A percentile compares a stretch with the other conserved stretches of the same genome.
These are phyloP conservation scores for Scyliorhinus canicula DNA, from an alignment of 2,797 vertebrate genomes.

Conservation along the genomic window DNA sequence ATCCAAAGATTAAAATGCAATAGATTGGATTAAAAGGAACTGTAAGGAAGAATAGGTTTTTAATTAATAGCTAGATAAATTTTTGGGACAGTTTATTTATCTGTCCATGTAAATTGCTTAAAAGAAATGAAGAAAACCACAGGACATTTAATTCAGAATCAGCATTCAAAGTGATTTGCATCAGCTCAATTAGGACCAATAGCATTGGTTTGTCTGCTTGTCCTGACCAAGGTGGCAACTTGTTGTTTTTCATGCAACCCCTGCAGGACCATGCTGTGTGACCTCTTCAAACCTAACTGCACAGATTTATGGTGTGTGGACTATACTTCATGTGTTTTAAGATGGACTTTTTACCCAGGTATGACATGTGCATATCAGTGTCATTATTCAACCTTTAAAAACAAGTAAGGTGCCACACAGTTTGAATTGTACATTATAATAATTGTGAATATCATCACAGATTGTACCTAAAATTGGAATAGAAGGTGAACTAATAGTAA, in stretches of 20 bases:
- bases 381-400: not conserved
- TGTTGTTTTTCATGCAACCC: not conserved
- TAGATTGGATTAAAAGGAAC: not conserved
- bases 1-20: constrained; percentile 2
- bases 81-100: not conserved
- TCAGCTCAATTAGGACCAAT: not conserved
- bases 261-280: not conserved
- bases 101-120: not conserved
- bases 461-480: not conserved
- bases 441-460: not conserved
- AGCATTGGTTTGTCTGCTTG: not conserved
- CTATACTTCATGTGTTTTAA: not conserved
- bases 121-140: too few relatives aligned
- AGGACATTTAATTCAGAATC: too few relatives aligned
- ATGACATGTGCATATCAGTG: not conserved
- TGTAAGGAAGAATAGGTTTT: not conserved
- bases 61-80: not conserved
- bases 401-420: not conserved
- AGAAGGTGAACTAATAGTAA: not conserved
- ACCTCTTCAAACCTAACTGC: not conserved
- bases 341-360: not conserved
- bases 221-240: not conserved
- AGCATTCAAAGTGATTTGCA: not conserved
- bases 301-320: not conserved
- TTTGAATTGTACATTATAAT: not conserved